Evolutionary conservation across 2,797 vertebrate species (phyloP), one percentile per base, ranked within the genome.

Genomic region (Aplochiton taeniatus): DNA sequence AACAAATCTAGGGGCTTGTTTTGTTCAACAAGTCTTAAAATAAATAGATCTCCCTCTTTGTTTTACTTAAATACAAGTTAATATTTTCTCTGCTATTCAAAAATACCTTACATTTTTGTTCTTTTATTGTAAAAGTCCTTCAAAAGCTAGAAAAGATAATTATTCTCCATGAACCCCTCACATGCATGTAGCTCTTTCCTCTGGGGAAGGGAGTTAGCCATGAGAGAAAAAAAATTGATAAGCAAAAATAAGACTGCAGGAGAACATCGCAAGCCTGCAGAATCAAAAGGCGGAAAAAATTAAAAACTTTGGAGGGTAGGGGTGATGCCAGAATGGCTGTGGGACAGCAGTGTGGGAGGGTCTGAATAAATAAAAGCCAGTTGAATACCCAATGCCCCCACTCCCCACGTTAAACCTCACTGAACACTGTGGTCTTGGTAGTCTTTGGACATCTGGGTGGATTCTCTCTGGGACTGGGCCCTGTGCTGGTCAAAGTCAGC

Each of bases 401-500:
- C 16, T 71, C 73, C 79, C 72, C 74, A 72, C 71, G 47, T 59
- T 81, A 14, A 42, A 31, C 13, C 74, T 20, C 72, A 83, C 75
- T 78, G 72, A 88, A 86, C 79, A 86, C 83, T 85, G 65, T 60
- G 82, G 85, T 83, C 73, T 71, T 82, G 73, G 73, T 54, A 76
- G 61, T 48, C 66, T 48, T 55, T 68, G 61, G 42, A 55, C 45
- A 16, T 41, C 58, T 56, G 64, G 20, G 18, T 65, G 70, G 70
- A 68, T 86, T 92, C 94, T 82, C 89, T 90, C 92, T 89, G 93
- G 20, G 86, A 80, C 81, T 89, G 89, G 64, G 88, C 90, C 82
- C 91, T 90, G 77, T 80, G 90, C 87, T 94, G 89, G 91, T 98
- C 95, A 76, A 94, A 98, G 82, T 97, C 94, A 68, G 88, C 89